Evolutionary conservation across 2,797 vertebrate species (phyloP).

Genomic region (Danionella dracula): DNA sequence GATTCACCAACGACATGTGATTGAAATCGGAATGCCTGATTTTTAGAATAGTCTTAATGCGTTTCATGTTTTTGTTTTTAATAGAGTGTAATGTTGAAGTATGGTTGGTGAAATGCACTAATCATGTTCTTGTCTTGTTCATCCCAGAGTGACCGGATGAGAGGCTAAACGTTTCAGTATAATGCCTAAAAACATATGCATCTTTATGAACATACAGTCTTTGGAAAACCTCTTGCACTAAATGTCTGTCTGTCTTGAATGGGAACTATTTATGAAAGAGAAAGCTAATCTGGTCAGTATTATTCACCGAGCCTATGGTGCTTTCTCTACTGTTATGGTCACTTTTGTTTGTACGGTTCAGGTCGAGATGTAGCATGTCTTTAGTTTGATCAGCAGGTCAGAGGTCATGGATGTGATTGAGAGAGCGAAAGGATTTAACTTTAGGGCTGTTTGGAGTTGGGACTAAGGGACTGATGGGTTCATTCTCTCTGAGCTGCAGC

Average conservation of each 20-base stretch:
- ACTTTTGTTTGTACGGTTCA: background rate
- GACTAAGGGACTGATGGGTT: too few species aligned
- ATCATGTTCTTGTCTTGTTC: background rate
- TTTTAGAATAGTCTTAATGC: constrained; percentile 4
- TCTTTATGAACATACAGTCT: background rate
- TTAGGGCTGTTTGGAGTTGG: too few species aligned
- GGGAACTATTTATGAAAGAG: background rate
- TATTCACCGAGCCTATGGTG: background rate
- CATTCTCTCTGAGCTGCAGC: too few species aligned
- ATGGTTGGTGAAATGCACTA: background rate
- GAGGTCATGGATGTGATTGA: too few species aligned
- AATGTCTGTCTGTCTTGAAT: too few species aligned
- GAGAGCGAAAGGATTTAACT: too few species aligned
- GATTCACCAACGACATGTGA: too few species aligned
- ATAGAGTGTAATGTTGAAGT: constrained; percentile 4
- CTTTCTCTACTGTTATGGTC: background rate
- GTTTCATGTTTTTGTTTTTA: background rate
- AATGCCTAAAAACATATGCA: background rate
- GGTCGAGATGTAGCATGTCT: background rate
- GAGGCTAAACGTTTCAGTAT: background rate
- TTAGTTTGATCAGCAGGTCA: too few species aligned
- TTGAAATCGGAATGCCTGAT: background rate
- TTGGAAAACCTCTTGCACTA: too few species aligned
- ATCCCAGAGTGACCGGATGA: background rate
- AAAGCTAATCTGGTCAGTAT: background rate